Evolutionary conservation across 2,888 invertebrate species (phyloP).

Genomic region (Gryllus longicercus): DNA sequence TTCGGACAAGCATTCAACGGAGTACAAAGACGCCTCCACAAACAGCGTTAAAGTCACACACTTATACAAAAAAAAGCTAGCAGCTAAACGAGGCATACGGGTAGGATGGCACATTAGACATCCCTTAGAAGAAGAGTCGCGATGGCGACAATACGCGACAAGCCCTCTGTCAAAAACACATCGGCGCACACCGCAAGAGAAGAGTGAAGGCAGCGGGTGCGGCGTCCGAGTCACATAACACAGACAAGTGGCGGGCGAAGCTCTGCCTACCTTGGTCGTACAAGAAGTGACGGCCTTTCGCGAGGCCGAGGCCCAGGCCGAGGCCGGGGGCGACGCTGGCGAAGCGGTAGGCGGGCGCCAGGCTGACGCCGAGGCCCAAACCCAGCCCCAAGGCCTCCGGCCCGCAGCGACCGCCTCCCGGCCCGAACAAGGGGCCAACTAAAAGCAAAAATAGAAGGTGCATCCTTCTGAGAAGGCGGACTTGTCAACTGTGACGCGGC

Average conservation of each 20-base stretch:
- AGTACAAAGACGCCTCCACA: no score
- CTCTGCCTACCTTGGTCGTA: slow-evolving; percentile 50
- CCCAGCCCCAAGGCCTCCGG: slow-evolving; percentile 50
- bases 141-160: neutral
- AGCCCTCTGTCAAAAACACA: neutral
- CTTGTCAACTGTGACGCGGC: neutral
- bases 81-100: no score
- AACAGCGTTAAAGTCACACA: no score
- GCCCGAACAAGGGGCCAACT: slow-evolving; percentile 47
- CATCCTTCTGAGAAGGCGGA: slow-evolving; percentile 3
- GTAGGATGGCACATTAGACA: no score
- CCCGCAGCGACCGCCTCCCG: slow-evolving; percentile 48
- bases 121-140: no score
- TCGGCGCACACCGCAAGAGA: neutral
- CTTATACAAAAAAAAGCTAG: no score
- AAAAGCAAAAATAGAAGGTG: slow-evolving; percentile 44
- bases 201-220: neutral
- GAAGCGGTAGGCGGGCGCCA: slow-evolving; percentile 48
- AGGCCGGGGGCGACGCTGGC: slow-evolving; percentile 47
- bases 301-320: slow-evolving; percentile 40
- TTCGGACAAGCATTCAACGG: no score
- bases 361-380: slow-evolving; percentile 46
- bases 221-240: neutral
- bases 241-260: neutral
- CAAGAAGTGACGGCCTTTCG: slow-evolving; percentile 51